Percentiles rank a stretch among this genome's conserved stretches.
phyloP scores from a whole-genome alignment of 2,888 invertebrate genomes.

The Chymomyza caudatula region DNA sequence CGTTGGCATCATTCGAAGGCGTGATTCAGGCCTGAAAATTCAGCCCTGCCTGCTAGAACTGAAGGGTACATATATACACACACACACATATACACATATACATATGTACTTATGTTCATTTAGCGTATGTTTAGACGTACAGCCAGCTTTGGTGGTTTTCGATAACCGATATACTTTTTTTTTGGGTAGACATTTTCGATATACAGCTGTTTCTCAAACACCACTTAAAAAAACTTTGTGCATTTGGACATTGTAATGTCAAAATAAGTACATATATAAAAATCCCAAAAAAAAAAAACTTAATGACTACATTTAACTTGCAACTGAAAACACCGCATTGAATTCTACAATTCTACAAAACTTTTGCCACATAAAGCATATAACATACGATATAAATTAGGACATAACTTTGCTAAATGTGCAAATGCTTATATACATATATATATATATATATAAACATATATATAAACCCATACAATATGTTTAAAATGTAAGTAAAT shows the following conservation, averaged over 20 bases:
- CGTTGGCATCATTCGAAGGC: no score
- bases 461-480: constrained; percentile 21
- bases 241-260: constrained; percentile 36
- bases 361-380: constrained; percentile 27
- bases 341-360: constrained; percentile 54
- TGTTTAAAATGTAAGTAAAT: constrained; percentile 67
- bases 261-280: constrained; percentile 27
- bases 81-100: constrained; percentile 2
- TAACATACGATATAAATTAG: constrained; percentile 29
- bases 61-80: constrained; percentile 16
- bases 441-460: constrained; percentile 4
- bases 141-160: constrained; percentile 17
- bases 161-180: not conserved
- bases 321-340: constrained; percentile 52
- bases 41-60: no score
- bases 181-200: not conserved
- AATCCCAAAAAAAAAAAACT: constrained; percentile 3
- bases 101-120: constrained; percentile 40
- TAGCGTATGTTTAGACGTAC: constrained; percentile 35
- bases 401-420: constrained; percentile 27
- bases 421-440: constrained; percentile 39
- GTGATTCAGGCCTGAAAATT: no score
- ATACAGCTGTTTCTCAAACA: not conserved
- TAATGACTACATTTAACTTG: constrained; percentile 44
- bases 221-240: constrained; percentile 25